Base-by-base conservation (phyloP, 2,113 vertebrate genomes). In the Forbesichthys agassizii region DNA sequence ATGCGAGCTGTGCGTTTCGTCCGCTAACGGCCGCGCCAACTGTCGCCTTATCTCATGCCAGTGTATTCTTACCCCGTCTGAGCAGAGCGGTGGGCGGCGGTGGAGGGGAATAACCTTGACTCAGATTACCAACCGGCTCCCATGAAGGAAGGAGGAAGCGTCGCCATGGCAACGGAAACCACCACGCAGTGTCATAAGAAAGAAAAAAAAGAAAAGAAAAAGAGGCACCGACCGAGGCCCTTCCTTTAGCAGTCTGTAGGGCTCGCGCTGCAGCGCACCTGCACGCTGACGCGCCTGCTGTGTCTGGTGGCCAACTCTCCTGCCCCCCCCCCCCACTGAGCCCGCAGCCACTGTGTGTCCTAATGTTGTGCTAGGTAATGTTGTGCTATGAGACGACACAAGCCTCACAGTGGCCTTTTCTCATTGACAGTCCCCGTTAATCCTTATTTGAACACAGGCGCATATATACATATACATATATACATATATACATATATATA, bases 81-180 rank as follows among this genome's bases (percentile, higher is more conserved):
- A 76, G 75, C 75, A 84, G 80, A 82, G 68, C 70, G 68, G 10
- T 64, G 60, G 80, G 62, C 0, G 46, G 71, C 36, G 75, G 74
- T 73, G 77, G 82, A 85, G 89, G 84, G 80, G 84, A 91, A 88
- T 89, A 92, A 92, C 90, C 91, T 92, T 91, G 91, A 93, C 93
- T 94, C 92, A 92, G 82, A 90, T 94, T 92, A 94, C 92, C 86
- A 90, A 87, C 89, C 85, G 71, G 90, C 92, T 90, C 88, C 79
- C 86, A 91, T 91, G 91, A 92, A 93, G 91, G 89, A 91, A 93
- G 92, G 90, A 94, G 93, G 94, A 95, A 95, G 92, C 80, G 90
- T 94, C 88, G 63, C 94, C 93, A 94, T 94, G 91, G 91, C 92
- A 94, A 95, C 93, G 83, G 89, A 93, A 94, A 93, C 91, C 92